Percentiles rank a stretch among this genome's conserved stretches.
Conservation (phyloP, 2,888 invertebrate species). For the Iselma pallidipennis region DNA sequence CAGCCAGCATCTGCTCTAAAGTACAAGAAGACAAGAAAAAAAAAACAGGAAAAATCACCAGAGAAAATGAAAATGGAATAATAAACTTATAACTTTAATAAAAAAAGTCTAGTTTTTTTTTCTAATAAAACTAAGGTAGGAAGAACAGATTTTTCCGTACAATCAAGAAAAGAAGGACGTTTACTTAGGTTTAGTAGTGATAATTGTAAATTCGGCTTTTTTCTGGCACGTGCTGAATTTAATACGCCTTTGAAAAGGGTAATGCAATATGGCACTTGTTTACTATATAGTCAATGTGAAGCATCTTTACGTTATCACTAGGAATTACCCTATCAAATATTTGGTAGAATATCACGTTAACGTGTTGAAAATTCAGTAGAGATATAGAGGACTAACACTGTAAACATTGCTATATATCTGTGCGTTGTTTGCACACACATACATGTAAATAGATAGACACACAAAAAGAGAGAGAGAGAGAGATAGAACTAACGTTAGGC, state of each 20-base stretch:
- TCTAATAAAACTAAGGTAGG: neutral
- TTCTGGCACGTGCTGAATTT: slow-evolving; percentile 41
- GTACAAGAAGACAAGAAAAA: neutral
- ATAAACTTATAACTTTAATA: too few species aligned
- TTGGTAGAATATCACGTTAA: slow-evolving; percentile 1
- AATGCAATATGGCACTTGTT: slow-evolving; percentile 41
- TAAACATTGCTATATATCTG: slow-evolving; percentile 45
- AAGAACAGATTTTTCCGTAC: neutral
- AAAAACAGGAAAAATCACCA: too few species aligned
- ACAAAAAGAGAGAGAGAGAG: neutral
- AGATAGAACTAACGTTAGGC: slow-evolving; percentile 32
- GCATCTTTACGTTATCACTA: slow-evolving; percentile 11
- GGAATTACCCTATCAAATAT: neutral
- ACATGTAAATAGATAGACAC: neutral
- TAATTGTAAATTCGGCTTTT: slow-evolving; percentile 35
- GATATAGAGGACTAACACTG: slow-evolving; percentile 33
- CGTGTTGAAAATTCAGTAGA: slow-evolving; percentile 12
- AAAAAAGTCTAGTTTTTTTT: too few species aligned
- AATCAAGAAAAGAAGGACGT: neutral
- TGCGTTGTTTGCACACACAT: slow-evolving; percentile 22
- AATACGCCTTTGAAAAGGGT: slow-evolving; percentile 44
- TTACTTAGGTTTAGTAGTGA: neutral
- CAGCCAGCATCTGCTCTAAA: neutral
- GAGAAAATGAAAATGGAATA: neutral
- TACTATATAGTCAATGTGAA: slow-evolving; percentile 21